phyloP scores from a whole-genome alignment of 2,888 invertebrate species.

The Drosophila infuscata region DNA sequence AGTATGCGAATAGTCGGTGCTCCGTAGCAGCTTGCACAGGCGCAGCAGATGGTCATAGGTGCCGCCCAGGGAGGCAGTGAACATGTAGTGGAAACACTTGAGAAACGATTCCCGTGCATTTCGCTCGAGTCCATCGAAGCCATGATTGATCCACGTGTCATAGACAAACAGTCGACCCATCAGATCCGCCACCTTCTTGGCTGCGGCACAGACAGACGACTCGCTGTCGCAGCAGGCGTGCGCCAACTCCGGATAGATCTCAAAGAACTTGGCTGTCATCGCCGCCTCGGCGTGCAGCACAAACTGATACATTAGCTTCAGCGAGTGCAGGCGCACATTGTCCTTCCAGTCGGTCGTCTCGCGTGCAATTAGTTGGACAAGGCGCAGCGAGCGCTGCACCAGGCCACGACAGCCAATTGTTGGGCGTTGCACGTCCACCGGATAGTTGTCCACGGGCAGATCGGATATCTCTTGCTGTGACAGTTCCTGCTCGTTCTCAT shows the following conservation, averaged over 20 bases:
- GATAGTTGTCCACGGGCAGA: constrained; percentile 90
- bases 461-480: constrained; percentile 93
- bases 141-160: constrained; percentile 82
- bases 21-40: constrained; percentile 69
- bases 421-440: constrained; percentile 89
- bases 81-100: constrained; percentile 83
- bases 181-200: constrained; percentile 82
- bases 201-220: constrained; percentile 71
- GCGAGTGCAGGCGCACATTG: constrained; percentile 84
- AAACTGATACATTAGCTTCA: constrained; percentile 84
- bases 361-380: constrained; percentile 80
- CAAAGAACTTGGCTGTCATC: constrained; percentile 83
- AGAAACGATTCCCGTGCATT: constrained; percentile 80
- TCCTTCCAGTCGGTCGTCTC: constrained; percentile 84
- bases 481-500: constrained; percentile 94
- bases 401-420: constrained; percentile 94
- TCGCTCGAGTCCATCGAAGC: constrained; percentile 78
- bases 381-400: constrained; percentile 88
- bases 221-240: constrained; percentile 81
- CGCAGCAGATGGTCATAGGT: constrained; percentile 69
- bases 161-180: constrained; percentile 83
- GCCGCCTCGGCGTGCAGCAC: constrained; percentile 83
- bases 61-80: constrained; percentile 60
- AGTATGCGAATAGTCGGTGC: constrained; percentile 79
- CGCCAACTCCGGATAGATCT: constrained; percentile 82